Conservation (phyloP, 2,797 vertebrate genomes). For the Eulemur albifrons region DNA sequence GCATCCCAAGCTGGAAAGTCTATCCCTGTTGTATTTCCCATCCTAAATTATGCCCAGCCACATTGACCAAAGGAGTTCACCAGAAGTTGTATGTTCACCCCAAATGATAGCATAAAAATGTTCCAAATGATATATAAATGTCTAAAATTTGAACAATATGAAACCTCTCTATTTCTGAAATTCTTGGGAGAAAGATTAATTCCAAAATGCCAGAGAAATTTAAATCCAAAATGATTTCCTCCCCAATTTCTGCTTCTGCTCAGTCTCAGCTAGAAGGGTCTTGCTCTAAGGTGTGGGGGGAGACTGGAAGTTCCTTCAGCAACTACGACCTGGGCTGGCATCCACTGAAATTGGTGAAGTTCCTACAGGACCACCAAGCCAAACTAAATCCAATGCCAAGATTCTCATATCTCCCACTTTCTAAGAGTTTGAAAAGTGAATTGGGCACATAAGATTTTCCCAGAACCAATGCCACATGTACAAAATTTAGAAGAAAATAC, state of each 20-base stretch:
- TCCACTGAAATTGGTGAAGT: neutral
- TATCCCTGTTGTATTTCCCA: neutral
- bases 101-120: conserved; percentile 14
- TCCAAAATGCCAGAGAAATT: conserved; percentile 13
- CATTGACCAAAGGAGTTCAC: neutral
- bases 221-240: conserved; percentile 35
- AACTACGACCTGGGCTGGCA: neutral
- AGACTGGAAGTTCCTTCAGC: neutral
- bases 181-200: conserved; percentile 7
- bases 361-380: neutral
- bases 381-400: conserved; percentile 26
- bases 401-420: neutral
- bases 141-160: neutral
- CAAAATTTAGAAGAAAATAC: conserved; percentile 44
- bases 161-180: neutral
- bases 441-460: neutral
- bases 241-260: neutral
- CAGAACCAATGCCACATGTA: neutral
- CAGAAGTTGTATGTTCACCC: conserved; percentile 22
- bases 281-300: neutral
- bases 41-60: conserved; percentile 14
- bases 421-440: conserved; percentile 44
- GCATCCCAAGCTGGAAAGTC: neutral
- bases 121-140: conserved; percentile 24
- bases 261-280: neutral